These are phyloP conservation scores for Triplophysa tibetana DNA, from an alignment of 2,113 vertebrate species.

Conservation along the genomic window DNA sequence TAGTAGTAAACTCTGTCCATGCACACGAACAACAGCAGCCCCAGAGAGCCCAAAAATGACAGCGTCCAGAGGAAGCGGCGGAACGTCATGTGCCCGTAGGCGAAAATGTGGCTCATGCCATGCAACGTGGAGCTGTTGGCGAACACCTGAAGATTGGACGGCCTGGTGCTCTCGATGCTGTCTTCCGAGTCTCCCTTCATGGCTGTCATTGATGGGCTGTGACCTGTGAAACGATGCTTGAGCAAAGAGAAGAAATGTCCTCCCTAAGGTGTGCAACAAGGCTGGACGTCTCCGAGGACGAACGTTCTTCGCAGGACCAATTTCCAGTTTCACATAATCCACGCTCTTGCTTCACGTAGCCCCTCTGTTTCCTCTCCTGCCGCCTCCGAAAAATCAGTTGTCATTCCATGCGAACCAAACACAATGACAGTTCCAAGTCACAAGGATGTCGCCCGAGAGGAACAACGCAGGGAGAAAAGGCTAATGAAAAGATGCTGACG, in stretches of 20 bases:
- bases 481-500: slow-evolving; percentile 50
- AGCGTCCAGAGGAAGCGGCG: slow-evolving; percentile 82
- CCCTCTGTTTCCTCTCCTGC: slow-evolving; percentile 39
- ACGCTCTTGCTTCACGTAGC: slow-evolving; percentile 33
- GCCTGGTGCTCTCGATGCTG: slow-evolving; percentile 76
- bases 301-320: not conserved
- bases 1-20: slow-evolving; percentile 83
- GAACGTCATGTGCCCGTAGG: slow-evolving; percentile 82
- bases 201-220: slow-evolving; percentile 60
- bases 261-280: slow-evolving; percentile 17
- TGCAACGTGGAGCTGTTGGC: slow-evolving; percentile 85
- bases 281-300: not conserved
- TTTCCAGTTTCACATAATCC: slow-evolving; percentile 56
- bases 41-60: slow-evolving; percentile 81
- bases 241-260: slow-evolving; percentile 56
- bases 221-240: slow-evolving; percentile 51
- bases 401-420: slow-evolving; percentile 70
- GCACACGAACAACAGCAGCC: slow-evolving; percentile 80
- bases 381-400: slow-evolving; percentile 57
- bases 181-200: slow-evolving; percentile 81
- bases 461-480: slow-evolving; percentile 58
- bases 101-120: slow-evolving; percentile 87
- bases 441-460: slow-evolving; percentile 57
- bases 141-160: slow-evolving; percentile 81
- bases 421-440: slow-evolving; percentile 73